Conservation (phyloP, 64 coral and sea anemone species). For the Dendrophyllia cribrosa region DNA sequence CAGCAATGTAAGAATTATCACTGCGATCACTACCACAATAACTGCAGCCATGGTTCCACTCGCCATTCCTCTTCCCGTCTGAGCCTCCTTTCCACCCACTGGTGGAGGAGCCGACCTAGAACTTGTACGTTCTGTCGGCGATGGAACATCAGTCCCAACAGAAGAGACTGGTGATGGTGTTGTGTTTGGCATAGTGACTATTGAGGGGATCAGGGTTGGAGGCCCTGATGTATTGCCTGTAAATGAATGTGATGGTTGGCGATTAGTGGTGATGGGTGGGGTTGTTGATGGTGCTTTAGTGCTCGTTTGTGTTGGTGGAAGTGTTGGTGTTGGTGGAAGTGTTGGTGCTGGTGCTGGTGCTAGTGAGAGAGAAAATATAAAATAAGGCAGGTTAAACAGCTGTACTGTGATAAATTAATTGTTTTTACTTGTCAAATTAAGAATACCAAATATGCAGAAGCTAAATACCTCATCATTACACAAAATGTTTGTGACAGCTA, state of each 20-base stretch:
- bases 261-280: background rate
- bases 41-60: background rate
- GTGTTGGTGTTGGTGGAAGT: background rate
- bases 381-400: background rate
- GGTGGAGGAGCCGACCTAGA: background rate
- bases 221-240: background rate
- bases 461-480: too few species aligned
- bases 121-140: background rate
- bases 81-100: background rate
- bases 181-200: background rate
- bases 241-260: background rate
- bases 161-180: background rate
- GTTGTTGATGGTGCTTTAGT: background rate
- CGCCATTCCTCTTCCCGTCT: background rate
- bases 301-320: background rate
- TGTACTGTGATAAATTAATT: too few species aligned
- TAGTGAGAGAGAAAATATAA: background rate
- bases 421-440: too few species aligned
- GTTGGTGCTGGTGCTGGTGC: background rate
- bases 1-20: background rate
- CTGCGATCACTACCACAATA: background rate
- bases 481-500: too few species aligned
- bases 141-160: background rate
- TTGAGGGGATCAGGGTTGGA: background rate
- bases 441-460: too few species aligned